Conservation (phyloP, 2,888 invertebrate species). For the Acrobeloides nanus region DNA sequence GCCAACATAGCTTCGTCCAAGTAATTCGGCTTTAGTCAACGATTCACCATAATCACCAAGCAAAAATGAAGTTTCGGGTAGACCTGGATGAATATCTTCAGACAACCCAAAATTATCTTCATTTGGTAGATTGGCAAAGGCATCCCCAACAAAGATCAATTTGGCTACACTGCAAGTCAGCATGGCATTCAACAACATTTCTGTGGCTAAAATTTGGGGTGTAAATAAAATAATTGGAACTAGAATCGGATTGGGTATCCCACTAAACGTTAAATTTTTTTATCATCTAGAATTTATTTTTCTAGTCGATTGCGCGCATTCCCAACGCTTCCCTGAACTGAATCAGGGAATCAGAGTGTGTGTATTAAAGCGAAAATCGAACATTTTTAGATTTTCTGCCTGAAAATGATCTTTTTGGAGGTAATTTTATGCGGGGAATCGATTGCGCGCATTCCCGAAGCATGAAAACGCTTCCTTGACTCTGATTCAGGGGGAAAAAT, state of each 20-base stretch:
- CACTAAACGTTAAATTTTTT: constrained; percentile 32
- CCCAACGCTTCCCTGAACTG: too few relatives aligned
- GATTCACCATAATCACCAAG: constrained; percentile 47
- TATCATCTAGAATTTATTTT: constrained; percentile 7
- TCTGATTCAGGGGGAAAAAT: too few relatives aligned
- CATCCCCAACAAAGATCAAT: constrained; percentile 44
- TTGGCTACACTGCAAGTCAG: constrained; percentile 23
- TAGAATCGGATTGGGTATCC: constrained; percentile 25
- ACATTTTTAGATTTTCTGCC: too few relatives aligned
- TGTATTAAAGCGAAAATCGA: too few relatives aligned
- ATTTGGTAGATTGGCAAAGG: constrained; percentile 40
- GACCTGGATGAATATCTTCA: constrained; percentile 36
- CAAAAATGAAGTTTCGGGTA: constrained; percentile 34
- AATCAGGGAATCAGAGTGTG: too few relatives aligned
- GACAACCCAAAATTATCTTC: constrained; percentile 48
- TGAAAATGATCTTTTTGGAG: too few relatives aligned
- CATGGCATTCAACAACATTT: constrained; percentile 38
- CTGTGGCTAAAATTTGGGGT: constrained; percentile 38
- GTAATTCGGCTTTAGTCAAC: constrained; percentile 39
- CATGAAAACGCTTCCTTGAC: too few relatives aligned
- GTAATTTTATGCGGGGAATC: too few relatives aligned
- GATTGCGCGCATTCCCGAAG: too few relatives aligned
- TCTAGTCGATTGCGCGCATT: too few relatives aligned
- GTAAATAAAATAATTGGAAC: constrained; percentile 16
- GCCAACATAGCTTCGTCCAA: constrained; percentile 29